Evolutionary conservation across 1,140 invertebrate genomes (phyloP).

Genomic region (Rhopalosiphum maidis): DNA sequence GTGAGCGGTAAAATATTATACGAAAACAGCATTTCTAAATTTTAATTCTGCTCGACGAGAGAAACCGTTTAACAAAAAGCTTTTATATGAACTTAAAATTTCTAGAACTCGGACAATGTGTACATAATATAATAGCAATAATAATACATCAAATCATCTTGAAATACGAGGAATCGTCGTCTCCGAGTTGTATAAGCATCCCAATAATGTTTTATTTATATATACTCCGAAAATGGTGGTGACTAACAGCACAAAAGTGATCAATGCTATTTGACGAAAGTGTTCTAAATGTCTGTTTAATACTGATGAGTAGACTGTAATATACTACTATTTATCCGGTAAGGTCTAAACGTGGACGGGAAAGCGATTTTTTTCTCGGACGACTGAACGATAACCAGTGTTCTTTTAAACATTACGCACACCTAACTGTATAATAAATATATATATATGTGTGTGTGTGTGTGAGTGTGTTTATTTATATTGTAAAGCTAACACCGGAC

Average conservation of each 20-base stretch:
- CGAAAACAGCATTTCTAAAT: not conserved
- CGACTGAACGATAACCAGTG: constrained; percentile 1
- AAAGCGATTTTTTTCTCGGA: not conserved
- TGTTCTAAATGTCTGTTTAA: constrained; percentile 30
- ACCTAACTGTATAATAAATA: not conserved
- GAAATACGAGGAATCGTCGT: not conserved
- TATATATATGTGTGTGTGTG: not conserved
- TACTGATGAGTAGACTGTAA: constrained; percentile 28
- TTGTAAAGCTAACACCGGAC: constrained; percentile 3
- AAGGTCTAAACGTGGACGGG: not conserved
- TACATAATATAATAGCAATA: not conserved
- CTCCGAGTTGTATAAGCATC: not conserved
- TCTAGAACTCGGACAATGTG: not conserved
- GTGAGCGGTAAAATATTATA: not conserved
- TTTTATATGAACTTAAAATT: not conserved
- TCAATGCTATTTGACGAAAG: not conserved
- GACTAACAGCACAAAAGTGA: not conserved
- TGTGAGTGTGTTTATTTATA: not conserved
- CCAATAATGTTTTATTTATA: constrained; percentile 37
- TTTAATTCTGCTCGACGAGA: not conserved
- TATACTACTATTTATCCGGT: not conserved
- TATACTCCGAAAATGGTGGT: not conserved
- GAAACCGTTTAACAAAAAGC: not conserved
- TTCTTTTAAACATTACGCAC: constrained; percentile 58
- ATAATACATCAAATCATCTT: not conserved